A percentile compares a stretch with the other conserved stretches of the same genome.
Evolutionary conservation across 2,113 vertebrate species (phyloP).

Genomic region (Rhodinocichla rosea): DNA sequence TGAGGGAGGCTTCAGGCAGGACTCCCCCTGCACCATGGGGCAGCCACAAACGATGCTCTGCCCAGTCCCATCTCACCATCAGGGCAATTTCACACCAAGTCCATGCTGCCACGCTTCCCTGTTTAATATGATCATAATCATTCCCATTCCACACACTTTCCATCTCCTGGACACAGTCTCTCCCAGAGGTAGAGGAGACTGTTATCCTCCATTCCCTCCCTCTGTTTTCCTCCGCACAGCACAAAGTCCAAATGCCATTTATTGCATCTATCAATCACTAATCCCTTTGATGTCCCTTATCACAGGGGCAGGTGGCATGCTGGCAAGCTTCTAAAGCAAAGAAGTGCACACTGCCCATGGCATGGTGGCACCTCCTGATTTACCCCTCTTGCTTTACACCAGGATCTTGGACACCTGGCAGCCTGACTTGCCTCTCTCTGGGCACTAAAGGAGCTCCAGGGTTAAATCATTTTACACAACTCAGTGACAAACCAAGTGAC

Average conservation of each 20-base stretch:
- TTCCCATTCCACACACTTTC: not conserved
- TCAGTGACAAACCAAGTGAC: not conserved
- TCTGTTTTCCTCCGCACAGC: not conserved
- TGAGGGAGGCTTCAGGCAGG: not conserved
- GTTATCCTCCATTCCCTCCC: not conserved
- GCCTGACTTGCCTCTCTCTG: accelerated
- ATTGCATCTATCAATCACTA: not conserved
- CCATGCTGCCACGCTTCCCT: not conserved
- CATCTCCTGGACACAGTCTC: not conserved
- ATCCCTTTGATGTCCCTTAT: not conserved
- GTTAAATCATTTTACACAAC: not conserved
- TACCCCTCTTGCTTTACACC: not conserved
- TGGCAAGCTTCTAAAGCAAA: not conserved
- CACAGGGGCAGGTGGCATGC: not conserved
- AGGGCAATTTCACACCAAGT: not conserved
- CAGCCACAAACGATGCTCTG: not conserved
- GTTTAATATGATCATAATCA: not conserved
- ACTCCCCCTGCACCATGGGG: not conserved
- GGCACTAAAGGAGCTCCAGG: not conserved
- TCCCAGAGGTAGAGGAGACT: not conserved
- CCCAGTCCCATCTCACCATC: not conserved
- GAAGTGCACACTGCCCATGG: not conserved
- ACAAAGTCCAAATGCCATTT: not conserved
- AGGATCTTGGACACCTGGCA: not conserved
- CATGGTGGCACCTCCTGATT: not conserved